phyloP scores from a whole-genome alignment of 2,888 invertebrate species.

The Drosophila mimica region DNA sequence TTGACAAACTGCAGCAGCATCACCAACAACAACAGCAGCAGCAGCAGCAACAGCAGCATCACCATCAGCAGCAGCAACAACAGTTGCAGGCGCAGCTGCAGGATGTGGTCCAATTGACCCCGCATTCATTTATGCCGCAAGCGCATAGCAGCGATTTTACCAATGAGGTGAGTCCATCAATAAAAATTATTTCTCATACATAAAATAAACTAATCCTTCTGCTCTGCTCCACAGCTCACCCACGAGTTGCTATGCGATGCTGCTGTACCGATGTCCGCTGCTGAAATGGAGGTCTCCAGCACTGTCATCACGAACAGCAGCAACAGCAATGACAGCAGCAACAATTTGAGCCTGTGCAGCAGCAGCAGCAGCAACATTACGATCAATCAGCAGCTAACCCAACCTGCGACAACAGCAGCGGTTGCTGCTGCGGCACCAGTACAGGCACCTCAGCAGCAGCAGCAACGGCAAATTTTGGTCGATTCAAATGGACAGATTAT shows the following conservation, averaged over 20 bases:
- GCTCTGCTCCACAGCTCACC: slow-evolving; percentile 69
- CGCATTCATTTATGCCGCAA: slow-evolving; percentile 68
- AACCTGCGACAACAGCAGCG: slow-evolving; percentile 43
- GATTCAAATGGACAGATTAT: slow-evolving; percentile 84
- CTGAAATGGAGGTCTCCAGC: slow-evolving; percentile 88
- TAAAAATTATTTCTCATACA: background rate
- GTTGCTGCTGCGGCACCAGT: slow-evolving; percentile 28
- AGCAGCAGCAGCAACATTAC: slow-evolving; percentile 65
- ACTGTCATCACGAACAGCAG: slow-evolving; percentile 85
- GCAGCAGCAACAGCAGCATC: slow-evolving; percentile 59
- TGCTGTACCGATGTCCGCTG: slow-evolving; percentile 87
- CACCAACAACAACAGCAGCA: slow-evolving; percentile 72
- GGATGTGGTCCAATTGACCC: slow-evolving; percentile 64
- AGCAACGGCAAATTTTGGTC: slow-evolving; percentile 82
- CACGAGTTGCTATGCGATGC: slow-evolving; percentile 87
- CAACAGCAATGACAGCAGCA: slow-evolving; percentile 83
- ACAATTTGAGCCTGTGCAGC: slow-evolving; percentile 81
- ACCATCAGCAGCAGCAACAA: slow-evolving; percentile 52
- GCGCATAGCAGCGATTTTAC: slow-evolving; percentile 61
- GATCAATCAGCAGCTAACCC: slow-evolving; percentile 57
- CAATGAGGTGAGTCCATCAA: slow-evolving; percentile 61
- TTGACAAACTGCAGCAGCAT: slow-evolving; percentile 79
- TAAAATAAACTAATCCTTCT: background rate
- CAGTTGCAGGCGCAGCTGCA: slow-evolving; percentile 60
- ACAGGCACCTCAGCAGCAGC: slow-evolving; percentile 75